These are phyloP conservation scores for Ceyx melanurus DNA, from an alignment of 2,113 vertebrate species.

Conservation along the genomic window DNA sequence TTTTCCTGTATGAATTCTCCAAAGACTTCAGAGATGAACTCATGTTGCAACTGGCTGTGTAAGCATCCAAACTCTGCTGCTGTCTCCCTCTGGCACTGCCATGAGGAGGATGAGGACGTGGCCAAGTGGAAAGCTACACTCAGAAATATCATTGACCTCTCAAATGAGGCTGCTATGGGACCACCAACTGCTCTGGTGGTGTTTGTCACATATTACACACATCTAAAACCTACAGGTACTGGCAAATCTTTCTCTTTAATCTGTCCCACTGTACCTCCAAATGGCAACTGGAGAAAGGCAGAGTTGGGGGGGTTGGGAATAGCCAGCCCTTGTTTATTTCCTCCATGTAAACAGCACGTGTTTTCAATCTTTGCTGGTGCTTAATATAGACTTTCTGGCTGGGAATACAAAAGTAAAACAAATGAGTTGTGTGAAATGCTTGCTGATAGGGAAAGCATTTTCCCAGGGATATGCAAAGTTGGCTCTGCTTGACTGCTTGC, in stretches of 20 bases:
- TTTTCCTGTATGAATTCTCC: background rate
- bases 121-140: background rate
- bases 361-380: background rate
- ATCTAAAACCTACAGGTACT: background rate
- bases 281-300: background rate
- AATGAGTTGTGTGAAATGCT: background rate
- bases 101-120: rapidly evolving
- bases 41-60: background rate
- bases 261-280: rapidly evolving
- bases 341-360: background rate
- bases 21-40: background rate
- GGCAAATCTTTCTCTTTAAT: background rate
- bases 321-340: background rate
- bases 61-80: background rate
- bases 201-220: background rate
- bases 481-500: background rate
- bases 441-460: background rate
- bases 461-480: background rate
- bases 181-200: background rate
- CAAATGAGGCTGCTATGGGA: background rate
- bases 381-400: background rate
- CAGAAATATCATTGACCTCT: background rate
- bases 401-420: background rate
- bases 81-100: background rate
- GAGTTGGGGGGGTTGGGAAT: background rate